Evolutionary conservation across 1,140 invertebrate species (phyloP).

Genomic region (Steinernema khuongi): DNA sequence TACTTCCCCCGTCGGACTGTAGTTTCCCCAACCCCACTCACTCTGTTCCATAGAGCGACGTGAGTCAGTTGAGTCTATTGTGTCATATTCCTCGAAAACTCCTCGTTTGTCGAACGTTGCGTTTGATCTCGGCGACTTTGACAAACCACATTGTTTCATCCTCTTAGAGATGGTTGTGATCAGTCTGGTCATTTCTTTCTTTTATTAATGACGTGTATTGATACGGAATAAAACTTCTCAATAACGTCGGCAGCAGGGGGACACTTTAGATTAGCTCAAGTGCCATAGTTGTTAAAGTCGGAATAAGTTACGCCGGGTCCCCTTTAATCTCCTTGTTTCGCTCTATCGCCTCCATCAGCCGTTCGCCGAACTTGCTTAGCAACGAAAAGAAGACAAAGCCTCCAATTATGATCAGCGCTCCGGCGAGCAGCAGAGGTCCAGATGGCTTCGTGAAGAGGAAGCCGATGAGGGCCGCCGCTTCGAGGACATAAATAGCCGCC

Average conservation of each 20-base stretch:
- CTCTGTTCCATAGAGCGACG: not conserved
- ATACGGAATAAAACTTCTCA: not conserved
- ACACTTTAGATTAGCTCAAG: not conserved
- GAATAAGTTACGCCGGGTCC: no score
- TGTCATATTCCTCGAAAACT: not conserved
- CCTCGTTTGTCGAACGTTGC: not conserved
- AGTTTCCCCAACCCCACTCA: not conserved
- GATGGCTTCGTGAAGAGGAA: slow-evolving; percentile 48
- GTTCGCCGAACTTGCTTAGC: not conserved
- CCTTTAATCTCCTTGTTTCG: not conserved
- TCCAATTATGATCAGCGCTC: slow-evolving; percentile 41
- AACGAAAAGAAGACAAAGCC: slow-evolving; percentile 48
- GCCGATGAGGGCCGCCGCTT: slow-evolving; percentile 49
- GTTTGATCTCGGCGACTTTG: slow-evolving; percentile 10
- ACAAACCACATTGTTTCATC: not conserved
- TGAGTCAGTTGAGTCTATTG: not conserved
- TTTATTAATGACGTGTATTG: not conserved
- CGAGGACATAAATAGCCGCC: slow-evolving; percentile 50
- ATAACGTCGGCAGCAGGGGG: no score
- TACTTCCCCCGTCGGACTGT: no score
- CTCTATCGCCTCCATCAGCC: not conserved
- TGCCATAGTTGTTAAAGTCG: no score
- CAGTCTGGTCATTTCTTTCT: not conserved
- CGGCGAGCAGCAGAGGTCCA: slow-evolving; percentile 36
- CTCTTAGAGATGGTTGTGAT: not conserved